Evolutionary conservation across 2,797 vertebrate species (phyloP), one percentile per base, ranked within the genome.

Genomic region (Apodemus agrarius): DNA sequence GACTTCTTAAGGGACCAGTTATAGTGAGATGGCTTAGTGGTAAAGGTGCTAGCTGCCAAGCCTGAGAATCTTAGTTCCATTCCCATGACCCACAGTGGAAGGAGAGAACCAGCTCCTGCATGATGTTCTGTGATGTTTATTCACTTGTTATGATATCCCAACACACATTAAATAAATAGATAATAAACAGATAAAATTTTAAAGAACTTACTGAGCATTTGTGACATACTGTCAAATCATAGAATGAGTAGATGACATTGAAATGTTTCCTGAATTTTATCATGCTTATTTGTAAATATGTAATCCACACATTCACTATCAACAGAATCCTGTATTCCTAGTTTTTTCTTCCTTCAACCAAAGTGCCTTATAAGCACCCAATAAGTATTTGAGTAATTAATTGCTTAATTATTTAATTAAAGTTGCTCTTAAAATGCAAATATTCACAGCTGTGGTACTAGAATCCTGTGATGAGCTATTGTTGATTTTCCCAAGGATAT

Each of bases 351-450:
- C 34, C 83, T 96, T 95, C 79, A 63, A 93, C 79, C 37, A 65
- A 91, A 97, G 91, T 95, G 59, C 69, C 81, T 94, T 94, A 79
- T 92, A 97, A 96, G 92, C 16, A 84, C 84, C 94, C 88, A 74
- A 29, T 96, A 96, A 97, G 89, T 93, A 95, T 96, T 95, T 97
- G 94, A 93, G 90, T 97, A 97, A 97, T 97, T 97, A 97, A 97
- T 98, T 97, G 93, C 93, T 96, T 96, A 94, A 97, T 97, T 97
- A 97, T 97, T 97, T 96, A 96, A 97, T 97, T 97, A 97, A 97
- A 93, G 57, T 96, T 95, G 90, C 86, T 95, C 93, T 95, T 97
- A 95, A 97, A 94, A 97, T 95, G 92, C 88, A 97, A 95, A 97
- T 95, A 91, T 40, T 97, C 96, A 93, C 93, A 98, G 97, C 95